Evolutionary conservation across 2,113 vertebrate genomes (phyloP).

Genomic region (Steatornis caripensis): DNA sequence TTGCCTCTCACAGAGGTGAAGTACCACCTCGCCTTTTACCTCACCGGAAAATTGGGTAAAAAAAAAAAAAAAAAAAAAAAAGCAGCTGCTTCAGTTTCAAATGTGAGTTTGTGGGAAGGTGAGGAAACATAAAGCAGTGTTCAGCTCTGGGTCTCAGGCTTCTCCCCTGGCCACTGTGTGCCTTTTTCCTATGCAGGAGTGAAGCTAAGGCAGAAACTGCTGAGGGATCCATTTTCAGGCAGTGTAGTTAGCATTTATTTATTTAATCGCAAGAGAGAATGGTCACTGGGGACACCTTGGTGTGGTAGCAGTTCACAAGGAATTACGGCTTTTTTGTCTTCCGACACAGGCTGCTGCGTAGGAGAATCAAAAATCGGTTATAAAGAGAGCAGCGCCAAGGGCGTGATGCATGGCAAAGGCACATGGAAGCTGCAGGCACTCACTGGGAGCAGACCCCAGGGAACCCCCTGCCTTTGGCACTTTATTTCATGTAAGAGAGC

Average conservation of each 20-base stretch:
- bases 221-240: neutral
- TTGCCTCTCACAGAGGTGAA: neutral
- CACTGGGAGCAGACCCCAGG: neutral
- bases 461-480: no score
- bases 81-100: neutral
- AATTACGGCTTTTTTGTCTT: neutral
- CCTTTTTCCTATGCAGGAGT: neutral
- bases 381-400: neutral
- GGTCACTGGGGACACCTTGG: neutral
- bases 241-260: neutral
- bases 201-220: neutral
- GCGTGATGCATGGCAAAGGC: neutral
- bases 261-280: neutral
- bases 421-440: neutral
- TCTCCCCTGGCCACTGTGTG: neutral
- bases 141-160: accelerated
- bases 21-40: neutral
- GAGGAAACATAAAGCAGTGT: neutral
- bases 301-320: neutral
- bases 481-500: neutral
- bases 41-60: neutral
- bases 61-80: neutral
- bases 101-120: neutral
- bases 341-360: neutral
- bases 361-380: neutral